Evolutionary conservation across 2,797 vertebrate species (phyloP).

Genomic region (Hypotaenidia okinawae): DNA sequence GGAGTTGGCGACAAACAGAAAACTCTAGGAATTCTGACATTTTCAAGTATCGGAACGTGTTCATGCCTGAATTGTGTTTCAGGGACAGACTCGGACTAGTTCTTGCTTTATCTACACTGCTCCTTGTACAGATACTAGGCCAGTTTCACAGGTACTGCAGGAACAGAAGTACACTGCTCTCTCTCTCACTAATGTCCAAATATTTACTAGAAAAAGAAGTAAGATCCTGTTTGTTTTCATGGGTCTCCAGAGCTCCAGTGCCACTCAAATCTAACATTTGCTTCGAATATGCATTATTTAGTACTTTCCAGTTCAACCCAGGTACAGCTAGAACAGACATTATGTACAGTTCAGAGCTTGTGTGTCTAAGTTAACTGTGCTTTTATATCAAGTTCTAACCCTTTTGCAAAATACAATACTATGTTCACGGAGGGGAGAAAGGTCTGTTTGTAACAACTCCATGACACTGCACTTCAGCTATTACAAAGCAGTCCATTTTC

Average conservation of each 20-base stretch:
- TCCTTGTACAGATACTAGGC: neutral
- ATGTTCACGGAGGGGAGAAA: neutral
- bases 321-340: neutral
- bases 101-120: neutral
- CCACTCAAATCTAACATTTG: neutral
- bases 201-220: neutral
- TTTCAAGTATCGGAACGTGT: neutral
- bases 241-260: neutral
- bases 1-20: neutral
- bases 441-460: neutral
- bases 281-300: slow-evolving; percentile 41
- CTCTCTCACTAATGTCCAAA: neutral
- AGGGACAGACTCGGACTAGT: neutral
- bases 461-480: neutral
- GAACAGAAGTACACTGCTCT: neutral
- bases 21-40: neutral
- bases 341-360: neutral
- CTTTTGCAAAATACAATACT: neutral
- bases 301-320: neutral
- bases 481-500: neutral
- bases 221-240: neutral
- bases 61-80: neutral
- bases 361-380: neutral
- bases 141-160: neutral
- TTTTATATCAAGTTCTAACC: neutral